These are phyloP conservation scores for Musca vetustissima DNA, from an alignment of 1,140 invertebrate species.

Conservation along the genomic window DNA sequence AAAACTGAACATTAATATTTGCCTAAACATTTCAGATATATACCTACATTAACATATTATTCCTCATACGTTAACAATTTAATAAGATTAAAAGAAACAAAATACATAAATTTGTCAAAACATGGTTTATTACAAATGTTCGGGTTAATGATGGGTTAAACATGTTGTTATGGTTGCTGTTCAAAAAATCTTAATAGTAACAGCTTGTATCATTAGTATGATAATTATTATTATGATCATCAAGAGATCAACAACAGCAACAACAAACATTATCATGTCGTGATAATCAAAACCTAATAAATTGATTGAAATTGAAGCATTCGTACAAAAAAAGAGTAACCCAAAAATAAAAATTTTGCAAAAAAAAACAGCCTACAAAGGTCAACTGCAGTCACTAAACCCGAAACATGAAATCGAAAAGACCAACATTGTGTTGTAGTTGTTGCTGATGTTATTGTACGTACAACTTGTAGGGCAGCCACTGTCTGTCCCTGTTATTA, in stretches of 20 bases:
- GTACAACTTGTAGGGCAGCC: too few species aligned
- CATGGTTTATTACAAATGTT: not conserved
- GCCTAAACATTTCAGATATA: too few species aligned
- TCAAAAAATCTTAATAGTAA: not conserved
- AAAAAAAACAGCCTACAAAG: slow-evolving; percentile 40
- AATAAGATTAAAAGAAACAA: too few species aligned
- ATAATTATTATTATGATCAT: not conserved
- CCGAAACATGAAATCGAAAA: not conserved
- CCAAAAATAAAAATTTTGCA: not conserved
- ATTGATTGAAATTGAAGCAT: not conserved
- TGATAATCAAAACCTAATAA: not conserved
- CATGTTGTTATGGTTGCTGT: not conserved
- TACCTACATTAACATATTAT: too few species aligned
- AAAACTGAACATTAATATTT: too few species aligned
- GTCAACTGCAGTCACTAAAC: slow-evolving; percentile 45
- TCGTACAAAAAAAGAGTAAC: not conserved
- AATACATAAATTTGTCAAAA: too few species aligned
- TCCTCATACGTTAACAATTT: too few species aligned
- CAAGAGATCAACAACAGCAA: too few species aligned
- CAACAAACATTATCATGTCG: slow-evolving; percentile 6
- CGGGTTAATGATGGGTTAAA: not conserved
- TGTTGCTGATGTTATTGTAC: too few species aligned
- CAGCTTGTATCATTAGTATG: not conserved
- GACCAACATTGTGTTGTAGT: too few species aligned
- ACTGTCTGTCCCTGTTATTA: too few species aligned